Base-by-base conservation (phyloP, 2,888 invertebrate species). In the Rhingia rostrata region DNA sequence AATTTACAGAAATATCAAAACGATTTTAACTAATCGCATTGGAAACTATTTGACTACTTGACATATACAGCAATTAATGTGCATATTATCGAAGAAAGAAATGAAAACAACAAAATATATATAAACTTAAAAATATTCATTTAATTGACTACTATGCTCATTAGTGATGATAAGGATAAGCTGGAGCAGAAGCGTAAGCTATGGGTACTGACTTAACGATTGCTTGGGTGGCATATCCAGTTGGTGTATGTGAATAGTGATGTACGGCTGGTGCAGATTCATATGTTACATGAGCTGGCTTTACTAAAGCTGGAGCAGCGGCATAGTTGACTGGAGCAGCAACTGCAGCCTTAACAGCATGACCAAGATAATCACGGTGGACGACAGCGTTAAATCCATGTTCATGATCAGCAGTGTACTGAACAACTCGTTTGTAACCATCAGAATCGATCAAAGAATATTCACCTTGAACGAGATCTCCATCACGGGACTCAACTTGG, bases 401-500 rank as follows among this genome's bases (percentile, higher is more conserved):
- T 1, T 86, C 69, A 12, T 89, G 88, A 79, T 91, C 91, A 51
- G 91, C 90, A 9, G 89, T 90, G 88, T 93, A 93, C 73, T 93
- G 93, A 0, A 93, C 94, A 47, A 92, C 93, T 86, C 94, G 92
- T 88, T 92, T 92, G 86, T 92, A 92, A 86, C 94, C 94, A 88
- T 94, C 94, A 61, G 93, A 92, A 77, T 92, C 91, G 51, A 87
- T 86, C 32, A 92, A 86, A 47, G 90, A 90, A 88, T 91, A 92
- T 83, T 89, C 93, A 89, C 89, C 93, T 88, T 92, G 92, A 66
- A 94, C 94, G 87, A 91, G 91, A 90, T 93, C 93, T 30, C 94
- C 94, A 79, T 91, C 90, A 87, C 94, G 93, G 87, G 92, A 92
- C 90, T 94, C 94, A 82, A 92, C 92, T 91, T 94, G 94, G 10